These are phyloP conservation scores for Corythoichthys intestinalis DNA, from an alignment of 2,113 vertebrate species.

Conservation along the genomic window DNA sequence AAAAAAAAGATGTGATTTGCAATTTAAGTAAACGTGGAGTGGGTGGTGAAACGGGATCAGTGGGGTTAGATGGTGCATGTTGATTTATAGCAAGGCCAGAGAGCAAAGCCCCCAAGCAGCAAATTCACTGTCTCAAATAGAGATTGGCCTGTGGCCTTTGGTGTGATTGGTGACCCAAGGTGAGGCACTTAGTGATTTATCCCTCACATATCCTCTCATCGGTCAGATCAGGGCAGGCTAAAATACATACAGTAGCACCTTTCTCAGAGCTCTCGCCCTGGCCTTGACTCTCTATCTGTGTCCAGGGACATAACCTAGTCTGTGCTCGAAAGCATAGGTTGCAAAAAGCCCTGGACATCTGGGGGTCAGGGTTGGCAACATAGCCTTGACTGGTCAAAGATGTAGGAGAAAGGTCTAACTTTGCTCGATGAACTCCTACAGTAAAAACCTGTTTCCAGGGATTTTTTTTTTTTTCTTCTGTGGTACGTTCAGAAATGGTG, in stretches of 20 bases:
- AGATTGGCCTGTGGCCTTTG: constrained; percentile 77
- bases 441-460: constrained; percentile 15
- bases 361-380: constrained; percentile 40
- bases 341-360: constrained; percentile 34
- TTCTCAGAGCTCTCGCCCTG: constrained; percentile 40
- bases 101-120: constrained; percentile 75
- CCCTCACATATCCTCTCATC: constrained; percentile 72
- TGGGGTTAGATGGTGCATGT: constrained; percentile 59
- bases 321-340: constrained; percentile 29
- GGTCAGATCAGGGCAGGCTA: constrained; percentile 44
- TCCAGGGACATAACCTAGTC: constrained; percentile 30
- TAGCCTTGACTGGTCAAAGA: constrained; percentile 39
- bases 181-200: constrained; percentile 81
- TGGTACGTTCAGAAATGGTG: constrained; percentile 20
- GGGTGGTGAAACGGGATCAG: constrained; percentile 22
- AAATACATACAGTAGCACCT: constrained; percentile 39
- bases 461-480: constrained; percentile 36
- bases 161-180: constrained; percentile 78
- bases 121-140: constrained; percentile 78
- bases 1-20: constrained; percentile 28
- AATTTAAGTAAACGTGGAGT: constrained; percentile 24
- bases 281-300: constrained; percentile 44
- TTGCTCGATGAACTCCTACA: not conserved
- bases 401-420: constrained; percentile 28
- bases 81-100: constrained; percentile 80